Evolutionary conservation across 1,140 invertebrate genomes (phyloP).

Genomic region (Hylaeus anthracinus): DNA sequence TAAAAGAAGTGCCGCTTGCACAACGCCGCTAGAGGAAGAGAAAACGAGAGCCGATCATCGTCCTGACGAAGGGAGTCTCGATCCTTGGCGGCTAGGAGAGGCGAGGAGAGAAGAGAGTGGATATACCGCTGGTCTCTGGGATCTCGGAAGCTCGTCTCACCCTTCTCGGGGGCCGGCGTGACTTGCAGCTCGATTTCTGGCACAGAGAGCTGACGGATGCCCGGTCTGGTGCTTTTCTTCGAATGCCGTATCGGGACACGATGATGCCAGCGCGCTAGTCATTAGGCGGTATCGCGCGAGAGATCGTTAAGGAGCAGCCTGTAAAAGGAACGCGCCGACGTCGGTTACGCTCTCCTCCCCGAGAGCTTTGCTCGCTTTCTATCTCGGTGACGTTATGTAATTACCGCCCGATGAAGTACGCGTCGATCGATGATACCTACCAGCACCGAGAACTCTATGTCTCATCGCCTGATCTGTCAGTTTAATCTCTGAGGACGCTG

Average conservation of each 20-base stretch:
- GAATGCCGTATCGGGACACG: conserved; percentile 59
- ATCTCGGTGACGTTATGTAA: conserved; percentile 56
- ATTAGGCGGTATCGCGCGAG: conserved; percentile 65
- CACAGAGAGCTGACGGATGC: conserved; percentile 49
- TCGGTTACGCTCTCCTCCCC: background rate
- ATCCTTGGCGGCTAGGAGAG: background rate
- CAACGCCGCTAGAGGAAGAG: conserved; percentile 32
- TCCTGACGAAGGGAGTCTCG: background rate
- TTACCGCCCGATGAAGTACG: conserved; percentile 47
- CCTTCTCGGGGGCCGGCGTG: conserved; percentile 60
- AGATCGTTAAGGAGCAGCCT: conserved; percentile 62
- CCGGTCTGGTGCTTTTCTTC: conserved; percentile 64
- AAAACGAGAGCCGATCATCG: conserved; percentile 36
- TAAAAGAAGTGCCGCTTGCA: conserved; percentile 65
- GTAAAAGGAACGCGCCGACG: conserved; percentile 54
- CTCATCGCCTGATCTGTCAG: conserved; percentile 12
- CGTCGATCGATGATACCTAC: conserved; percentile 35
- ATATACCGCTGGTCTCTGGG: conserved; percentile 21
- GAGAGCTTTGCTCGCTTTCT: conserved; percentile 49
- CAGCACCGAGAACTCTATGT: background rate
- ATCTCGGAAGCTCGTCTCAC: conserved; percentile 67
- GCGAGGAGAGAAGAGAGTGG: background rate
- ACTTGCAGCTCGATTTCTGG: conserved; percentile 73
- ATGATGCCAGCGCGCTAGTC: conserved; percentile 57
- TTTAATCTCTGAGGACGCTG: conserved; percentile 2